These are phyloP conservation scores for Palythoa grandis DNA, from an alignment of 92 coral and sea anemone species.

Conservation along the genomic window DNA sequence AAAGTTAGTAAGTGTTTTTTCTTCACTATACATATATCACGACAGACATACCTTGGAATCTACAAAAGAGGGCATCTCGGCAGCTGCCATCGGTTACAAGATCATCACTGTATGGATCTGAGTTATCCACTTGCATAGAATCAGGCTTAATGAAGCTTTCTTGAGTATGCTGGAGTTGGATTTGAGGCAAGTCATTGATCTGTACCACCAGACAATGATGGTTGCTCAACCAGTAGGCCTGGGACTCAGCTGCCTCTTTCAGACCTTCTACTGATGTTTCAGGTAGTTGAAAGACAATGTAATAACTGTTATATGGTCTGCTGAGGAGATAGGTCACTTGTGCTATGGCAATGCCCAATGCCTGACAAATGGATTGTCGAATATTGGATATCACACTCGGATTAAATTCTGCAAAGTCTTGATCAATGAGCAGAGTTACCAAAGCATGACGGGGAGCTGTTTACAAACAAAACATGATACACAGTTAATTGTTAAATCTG, in stretches of 20 bases:
- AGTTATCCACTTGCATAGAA: neutral
- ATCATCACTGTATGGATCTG: too few species aligned
- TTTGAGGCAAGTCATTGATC: neutral
- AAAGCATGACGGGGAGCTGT: slow-evolving; percentile 6
- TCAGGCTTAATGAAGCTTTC: neutral
- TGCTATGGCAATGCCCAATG: neutral
- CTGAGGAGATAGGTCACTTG: neutral
- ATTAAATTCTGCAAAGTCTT: neutral
- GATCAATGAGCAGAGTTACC: slow-evolving; percentile 11
- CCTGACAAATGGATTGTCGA: neutral
- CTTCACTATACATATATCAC: too few species aligned
- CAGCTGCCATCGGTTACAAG: too few species aligned
- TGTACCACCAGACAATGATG: neutral
- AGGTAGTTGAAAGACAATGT: neutral
- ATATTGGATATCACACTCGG: too few species aligned
- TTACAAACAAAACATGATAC: neutral
- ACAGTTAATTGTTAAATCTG: neutral
- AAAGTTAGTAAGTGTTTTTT: too few species aligned
- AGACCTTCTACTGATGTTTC: neutral
- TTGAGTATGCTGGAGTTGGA: neutral
- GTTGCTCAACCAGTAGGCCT: neutral
- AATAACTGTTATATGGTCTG: slow-evolving; percentile 10
- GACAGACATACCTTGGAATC: too few species aligned
- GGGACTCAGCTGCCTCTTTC: neutral
- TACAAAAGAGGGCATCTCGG: too few species aligned